Base-by-base conservation (phyloP, 2,888 invertebrate genomes). In the Melieria crassipennis region DNA sequence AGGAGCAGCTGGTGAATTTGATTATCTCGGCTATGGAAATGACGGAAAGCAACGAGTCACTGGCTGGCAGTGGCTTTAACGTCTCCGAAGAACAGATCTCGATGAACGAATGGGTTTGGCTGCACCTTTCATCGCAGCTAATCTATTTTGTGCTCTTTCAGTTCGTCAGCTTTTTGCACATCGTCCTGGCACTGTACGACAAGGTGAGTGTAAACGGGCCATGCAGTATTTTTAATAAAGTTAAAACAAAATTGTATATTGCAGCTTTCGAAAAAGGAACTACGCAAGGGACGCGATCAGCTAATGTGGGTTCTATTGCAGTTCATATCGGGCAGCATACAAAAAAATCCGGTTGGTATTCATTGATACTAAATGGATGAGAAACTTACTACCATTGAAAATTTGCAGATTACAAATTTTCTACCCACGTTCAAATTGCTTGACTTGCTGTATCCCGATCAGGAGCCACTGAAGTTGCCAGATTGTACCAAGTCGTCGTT, bases 301-400 rank as follows among this genome's bases (percentile, higher is more conserved):
- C 88, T 99, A n/a, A 99, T 99, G 98, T 99, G 99, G 98, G 94
- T 97, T 30, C 88, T 99, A 16, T 88, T 99, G 58, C 99, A 99
- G 87, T 98, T 97, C 82, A 96, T 99, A 79, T 98, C 98, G 0
- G 98, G 98, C 64, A 97, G 96, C 82, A 97, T 97, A 80, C 96
- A 97, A 85, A 92, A 97, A 79, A 97, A 97, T 87, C 95, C 97
- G 0, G 91, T 94, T 85, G 86, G 89, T 76, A 7, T 11, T 11
- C 47, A 65, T 9, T 1, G 0, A 60, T 47, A 47, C 46, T 30
- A 48, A 9, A 7, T 65, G 9, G 45, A 30, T 30, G 30, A 45
- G 46, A 61, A 11, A 46, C 30, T 50, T 55, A 52, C 16, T 30
- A 65, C 7, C 64, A n/a, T 65, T 10, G 4, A 67, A 62, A 48